A percentile compares a stretch with the other conserved stretches of the same genome.
phyloP scores from a whole-genome alignment of 2,113 vertebrate genomes.

The Podarcis cretensis region DNA sequence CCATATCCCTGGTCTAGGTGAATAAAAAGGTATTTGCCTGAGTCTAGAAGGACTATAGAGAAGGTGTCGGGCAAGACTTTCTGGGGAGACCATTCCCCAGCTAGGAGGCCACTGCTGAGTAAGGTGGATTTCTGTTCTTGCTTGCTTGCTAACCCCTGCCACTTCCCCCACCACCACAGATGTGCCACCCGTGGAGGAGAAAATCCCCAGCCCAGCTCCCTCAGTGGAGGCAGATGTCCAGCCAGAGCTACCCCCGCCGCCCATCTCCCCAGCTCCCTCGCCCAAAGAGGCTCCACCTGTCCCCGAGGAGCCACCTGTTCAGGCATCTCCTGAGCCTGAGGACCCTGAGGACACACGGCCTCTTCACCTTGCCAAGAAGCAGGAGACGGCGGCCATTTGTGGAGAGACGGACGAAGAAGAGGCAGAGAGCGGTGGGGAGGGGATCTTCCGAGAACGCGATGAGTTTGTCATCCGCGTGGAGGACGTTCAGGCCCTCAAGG shows the following conservation, averaged over 20 bases:
- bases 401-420: slow-evolving; percentile 92
- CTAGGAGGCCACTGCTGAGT: neutral
- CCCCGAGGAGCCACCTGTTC: slow-evolving; percentile 70
- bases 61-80: neutral
- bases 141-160: neutral
- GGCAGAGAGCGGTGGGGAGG: slow-evolving; percentile 89
- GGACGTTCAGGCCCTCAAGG: slow-evolving; percentile 89
- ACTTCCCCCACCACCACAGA: slow-evolving; percentile 26
- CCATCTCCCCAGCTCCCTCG: slow-evolving; percentile 63
- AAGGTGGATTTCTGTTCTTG: neutral
- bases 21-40: neutral
- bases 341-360: slow-evolving; percentile 77
- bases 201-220: slow-evolving; percentile 21
- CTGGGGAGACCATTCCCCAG: neutral
- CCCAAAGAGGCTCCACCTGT: slow-evolving; percentile 58
- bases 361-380: slow-evolving; percentile 91
- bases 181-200: slow-evolving; percentile 40
- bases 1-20: neutral
- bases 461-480: slow-evolving; percentile 93
- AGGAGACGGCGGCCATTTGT: slow-evolving; percentile 88
- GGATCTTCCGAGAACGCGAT: slow-evolving; percentile 91
- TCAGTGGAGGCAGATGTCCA: slow-evolving; percentile 32
- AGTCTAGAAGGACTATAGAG: neutral
- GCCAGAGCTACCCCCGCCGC: slow-evolving; percentile 59
- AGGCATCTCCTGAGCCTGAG: slow-evolving; percentile 69